Evolutionary conservation across 1,140 invertebrate genomes (phyloP).

Genomic region (Drosophila ambigua): DNA sequence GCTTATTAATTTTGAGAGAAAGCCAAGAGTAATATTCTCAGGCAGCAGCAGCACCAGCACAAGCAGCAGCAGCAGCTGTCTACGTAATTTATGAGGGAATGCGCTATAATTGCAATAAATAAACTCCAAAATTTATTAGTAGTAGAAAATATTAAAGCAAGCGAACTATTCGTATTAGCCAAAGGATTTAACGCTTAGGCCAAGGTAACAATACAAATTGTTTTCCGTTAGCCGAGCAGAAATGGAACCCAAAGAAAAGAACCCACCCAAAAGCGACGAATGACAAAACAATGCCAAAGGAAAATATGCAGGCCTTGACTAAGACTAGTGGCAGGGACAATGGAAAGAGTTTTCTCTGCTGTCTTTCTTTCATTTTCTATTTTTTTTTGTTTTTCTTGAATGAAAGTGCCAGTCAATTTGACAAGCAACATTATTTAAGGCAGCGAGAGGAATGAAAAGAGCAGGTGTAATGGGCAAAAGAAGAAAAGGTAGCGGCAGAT

Average conservation of each 20-base stretch:
- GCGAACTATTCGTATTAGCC: slow-evolving; percentile 1
- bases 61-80: slow-evolving; percentile 23
- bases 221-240: slow-evolving; percentile 49
- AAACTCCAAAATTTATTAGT: slow-evolving; percentile 1
- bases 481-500: neutral
- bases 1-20: slow-evolving; percentile 64
- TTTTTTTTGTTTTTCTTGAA: slow-evolving; percentile 6
- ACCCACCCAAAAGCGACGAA: slow-evolving; percentile 34
- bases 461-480: too few relatives aligned
- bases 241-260: slow-evolving; percentile 17
- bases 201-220: slow-evolving; percentile 55
- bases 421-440: slow-evolving; percentile 59
- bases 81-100: slow-evolving; percentile 64
- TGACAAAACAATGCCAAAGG: slow-evolving; percentile 59
- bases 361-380: too few relatives aligned
- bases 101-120: slow-evolving; percentile 63
- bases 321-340: slow-evolving; percentile 21
- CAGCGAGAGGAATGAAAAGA: neutral
- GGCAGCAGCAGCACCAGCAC: too few relatives aligned
- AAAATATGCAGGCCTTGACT: slow-evolving; percentile 37
- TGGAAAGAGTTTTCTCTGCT: slow-evolving; percentile 7
- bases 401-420: slow-evolving; percentile 48
- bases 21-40: slow-evolving; percentile 13
- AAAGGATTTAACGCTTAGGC: slow-evolving; percentile 69
- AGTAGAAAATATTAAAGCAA: slow-evolving; percentile 1